These are phyloP conservation scores for Megalopta genalis DNA, from an alignment of 1,140 invertebrate species.

Conservation along the genomic window DNA sequence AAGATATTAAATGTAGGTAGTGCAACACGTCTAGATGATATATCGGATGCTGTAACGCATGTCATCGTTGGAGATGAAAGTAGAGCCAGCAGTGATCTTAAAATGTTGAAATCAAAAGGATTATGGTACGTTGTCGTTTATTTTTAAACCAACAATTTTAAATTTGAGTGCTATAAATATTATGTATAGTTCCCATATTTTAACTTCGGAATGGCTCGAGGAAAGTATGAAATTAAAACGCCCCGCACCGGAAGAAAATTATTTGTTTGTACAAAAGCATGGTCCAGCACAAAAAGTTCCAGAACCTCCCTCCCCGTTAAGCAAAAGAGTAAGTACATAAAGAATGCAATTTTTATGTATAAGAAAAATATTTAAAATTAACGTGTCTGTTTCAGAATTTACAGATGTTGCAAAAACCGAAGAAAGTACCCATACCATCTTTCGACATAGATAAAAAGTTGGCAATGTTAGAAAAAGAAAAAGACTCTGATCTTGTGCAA, in stretches of 20 bases:
- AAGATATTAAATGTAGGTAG: slow-evolving; percentile 90
- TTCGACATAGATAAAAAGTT: slow-evolving; percentile 62
- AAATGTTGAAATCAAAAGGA: slow-evolving; percentile 74
- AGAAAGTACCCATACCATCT: slow-evolving; percentile 60
- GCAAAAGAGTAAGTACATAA: slow-evolving; percentile 80
- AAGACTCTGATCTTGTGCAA: slow-evolving; percentile 67
- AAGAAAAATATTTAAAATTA: neutral
- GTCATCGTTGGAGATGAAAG: slow-evolving; percentile 85
- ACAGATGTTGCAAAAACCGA: slow-evolving; percentile 72
- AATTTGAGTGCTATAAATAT: slow-evolving; percentile 21
- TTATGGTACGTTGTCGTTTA: slow-evolving; percentile 65
- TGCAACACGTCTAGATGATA: slow-evolving; percentile 88
- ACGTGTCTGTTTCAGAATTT: slow-evolving; percentile 70
- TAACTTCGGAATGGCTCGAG: slow-evolving; percentile 87
- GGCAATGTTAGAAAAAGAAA: slow-evolving; percentile 22
- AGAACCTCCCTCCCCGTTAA: slow-evolving; percentile 82
- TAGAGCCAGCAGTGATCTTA: slow-evolving; percentile 78
- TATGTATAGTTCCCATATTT: slow-evolving; percentile 83
- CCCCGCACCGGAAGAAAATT: slow-evolving; percentile 82
- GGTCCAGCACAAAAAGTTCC: slow-evolving; percentile 60
- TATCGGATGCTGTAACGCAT: slow-evolving; percentile 89
- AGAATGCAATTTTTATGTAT: neutral
- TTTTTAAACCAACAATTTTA: neutral
- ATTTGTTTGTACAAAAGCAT: slow-evolving; percentile 74
- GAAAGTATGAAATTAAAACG: slow-evolving; percentile 84